Conservation (phyloP, 2,113 vertebrate species). For the Rhizomys pruinosus region DNA sequence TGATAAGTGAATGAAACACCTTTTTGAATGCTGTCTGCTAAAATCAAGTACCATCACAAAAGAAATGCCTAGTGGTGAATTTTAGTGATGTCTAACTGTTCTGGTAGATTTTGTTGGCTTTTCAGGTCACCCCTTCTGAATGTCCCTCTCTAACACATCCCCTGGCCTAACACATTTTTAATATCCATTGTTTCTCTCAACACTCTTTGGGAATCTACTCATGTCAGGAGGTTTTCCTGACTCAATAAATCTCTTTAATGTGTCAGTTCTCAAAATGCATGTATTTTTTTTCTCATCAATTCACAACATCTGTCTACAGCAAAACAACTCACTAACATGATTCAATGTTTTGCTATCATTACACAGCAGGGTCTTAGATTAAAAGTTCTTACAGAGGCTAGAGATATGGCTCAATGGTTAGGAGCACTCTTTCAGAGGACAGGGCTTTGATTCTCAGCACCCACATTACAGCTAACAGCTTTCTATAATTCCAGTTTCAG, state of each 20-base stretch:
- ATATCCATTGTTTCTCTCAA: background rate
- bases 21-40: background rate
- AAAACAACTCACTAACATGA: background rate
- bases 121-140: background rate
- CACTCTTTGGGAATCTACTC: background rate
- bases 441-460: too few relatives aligned
- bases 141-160: background rate
- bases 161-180: background rate
- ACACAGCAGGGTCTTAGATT: background rate
- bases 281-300: background rate
- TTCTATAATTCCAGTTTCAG: too few relatives aligned
- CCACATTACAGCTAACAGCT: too few relatives aligned
- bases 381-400: background rate
- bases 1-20: constrained; percentile 9
- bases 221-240: too few relatives aligned
- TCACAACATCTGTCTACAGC: background rate
- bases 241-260: background rate
- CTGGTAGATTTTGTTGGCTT: background rate
- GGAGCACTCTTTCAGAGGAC: too few relatives aligned
- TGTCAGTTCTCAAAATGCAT: background rate
- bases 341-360: background rate
- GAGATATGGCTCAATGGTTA: too few relatives aligned
- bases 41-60: background rate
- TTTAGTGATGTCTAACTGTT: constrained; percentile 14
- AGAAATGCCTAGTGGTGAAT: background rate